Base-by-base conservation (phyloP, 2,888 invertebrate genomes). In the Cataglyphis cursor region DNA sequence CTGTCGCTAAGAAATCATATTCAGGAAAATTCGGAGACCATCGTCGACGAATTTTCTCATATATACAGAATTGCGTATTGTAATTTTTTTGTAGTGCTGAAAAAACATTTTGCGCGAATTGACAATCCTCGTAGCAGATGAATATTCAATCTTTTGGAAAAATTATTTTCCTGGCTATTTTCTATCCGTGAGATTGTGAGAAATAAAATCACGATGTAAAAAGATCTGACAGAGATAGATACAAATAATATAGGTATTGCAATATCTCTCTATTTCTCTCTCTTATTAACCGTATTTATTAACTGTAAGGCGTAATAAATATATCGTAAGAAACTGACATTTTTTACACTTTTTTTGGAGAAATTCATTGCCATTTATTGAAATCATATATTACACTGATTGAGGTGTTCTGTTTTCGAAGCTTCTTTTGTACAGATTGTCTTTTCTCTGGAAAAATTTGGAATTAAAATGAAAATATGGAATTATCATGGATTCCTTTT, bases 301-400 rank as follows among this genome's bases (percentile, higher is more conserved):
- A 18, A 5, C 9, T 35, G 21, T 0, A 28, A 54, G 12, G 9
- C 2, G 10, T 57, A 38, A 15, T 12, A 41, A 41, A 12, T 41
- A 24, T 59, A 8, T 57, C 10, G 18, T 24, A 57, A 31, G 18
- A 66, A 70, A 65, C 3, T 65, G 9, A 10, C 24, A 21, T n/a
- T 3, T 72, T 24, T 59, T 6, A 18, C 24, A 73, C 15, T 18
- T 28, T 70, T 64, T 68, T 18, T 57, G 28, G n/a, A 65, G 68
- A 82, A 81, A 86, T 88, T 80, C 54, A 18, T 2, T 24, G 3
- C 38, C 35, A 3, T 24, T 57, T 4, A 12, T 41, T 64, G 15
- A 3, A 65, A 51, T 12, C 4, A 15, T 15, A 44, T 15, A 41
- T 41, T 44, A 44, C 0, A 48, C 15, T 3, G 41, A 41, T 41